Evolutionary conservation across 2,113 vertebrate species (phyloP).

Genomic region (Hyperoodon ampullatus): DNA sequence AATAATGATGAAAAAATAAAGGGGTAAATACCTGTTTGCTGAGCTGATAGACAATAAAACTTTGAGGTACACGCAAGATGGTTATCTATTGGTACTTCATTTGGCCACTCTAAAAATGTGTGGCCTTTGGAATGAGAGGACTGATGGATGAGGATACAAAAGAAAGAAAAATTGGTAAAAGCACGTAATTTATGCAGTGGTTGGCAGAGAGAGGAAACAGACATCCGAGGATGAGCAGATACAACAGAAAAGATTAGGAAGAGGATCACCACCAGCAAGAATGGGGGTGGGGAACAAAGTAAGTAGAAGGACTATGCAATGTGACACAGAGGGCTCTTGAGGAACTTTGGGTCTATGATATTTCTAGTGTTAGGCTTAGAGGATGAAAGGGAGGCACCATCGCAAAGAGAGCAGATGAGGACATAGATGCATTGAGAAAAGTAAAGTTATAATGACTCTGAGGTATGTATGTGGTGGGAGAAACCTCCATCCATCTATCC

Average conservation of each 20-base stretch:
- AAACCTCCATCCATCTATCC: background rate
- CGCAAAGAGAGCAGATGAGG: background rate
- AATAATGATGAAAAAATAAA: slow-evolving; percentile 2
- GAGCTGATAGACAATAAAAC: background rate
- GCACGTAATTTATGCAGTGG: background rate
- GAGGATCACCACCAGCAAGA: background rate
- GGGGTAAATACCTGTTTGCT: slow-evolving; percentile 8
- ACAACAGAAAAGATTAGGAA: background rate
- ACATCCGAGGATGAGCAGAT: background rate
- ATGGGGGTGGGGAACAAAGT: background rate
- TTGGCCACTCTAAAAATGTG: background rate
- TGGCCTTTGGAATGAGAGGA: background rate
- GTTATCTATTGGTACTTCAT: background rate
- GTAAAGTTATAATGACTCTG: background rate
- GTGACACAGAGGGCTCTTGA: background rate
- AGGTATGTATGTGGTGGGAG: background rate
- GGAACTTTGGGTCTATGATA: background rate
- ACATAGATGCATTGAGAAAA: background rate
- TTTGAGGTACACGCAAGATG: background rate
- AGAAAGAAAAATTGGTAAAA: background rate
- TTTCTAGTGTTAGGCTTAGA: background rate
- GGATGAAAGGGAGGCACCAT: background rate
- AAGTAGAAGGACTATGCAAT: background rate
- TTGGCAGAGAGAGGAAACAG: background rate
- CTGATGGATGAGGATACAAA: background rate